Conservation (phyloP, 2,888 invertebrate species). For the Mantis religiosa region DNA sequence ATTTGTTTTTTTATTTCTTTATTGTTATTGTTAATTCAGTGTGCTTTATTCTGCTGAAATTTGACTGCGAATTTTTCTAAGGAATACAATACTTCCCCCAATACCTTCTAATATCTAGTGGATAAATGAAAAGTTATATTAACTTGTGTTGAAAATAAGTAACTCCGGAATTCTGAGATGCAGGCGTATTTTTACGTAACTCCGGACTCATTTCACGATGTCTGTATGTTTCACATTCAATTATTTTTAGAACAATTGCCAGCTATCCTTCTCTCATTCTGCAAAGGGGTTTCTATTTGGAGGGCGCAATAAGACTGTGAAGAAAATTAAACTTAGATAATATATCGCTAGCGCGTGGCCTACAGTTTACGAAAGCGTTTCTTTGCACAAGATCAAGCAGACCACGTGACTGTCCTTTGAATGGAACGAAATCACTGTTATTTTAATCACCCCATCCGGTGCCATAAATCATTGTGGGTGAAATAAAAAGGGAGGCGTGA, state of each 20-base stretch:
- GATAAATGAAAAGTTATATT: too few relatives aligned
- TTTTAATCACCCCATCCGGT: background rate
- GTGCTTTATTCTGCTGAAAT: too few relatives aligned
- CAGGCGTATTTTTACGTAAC: background rate
- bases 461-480: background rate
- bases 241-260: background rate
- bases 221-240: background rate
- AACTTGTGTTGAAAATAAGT: too few relatives aligned
- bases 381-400: background rate
- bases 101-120: too few relatives aligned
- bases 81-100: too few relatives aligned
- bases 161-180: too few relatives aligned
- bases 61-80: too few relatives aligned
- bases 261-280: background rate
- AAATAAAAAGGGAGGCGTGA: background rate
- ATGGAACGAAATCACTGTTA: background rate
- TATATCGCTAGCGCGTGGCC: background rate
- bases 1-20: too few relatives aligned
- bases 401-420: background rate
- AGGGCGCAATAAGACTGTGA: background rate
- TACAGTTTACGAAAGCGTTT: too few relatives aligned
- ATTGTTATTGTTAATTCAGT: too few relatives aligned
- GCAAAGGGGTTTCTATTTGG: background rate
- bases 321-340: background rate
- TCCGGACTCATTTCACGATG: background rate